A percentile compares a stretch with the other conserved stretches of the same genome.
Evolutionary conservation across 2,888 invertebrate genomes (phyloP).

Genomic region (Apamea monoglypha): DNA sequence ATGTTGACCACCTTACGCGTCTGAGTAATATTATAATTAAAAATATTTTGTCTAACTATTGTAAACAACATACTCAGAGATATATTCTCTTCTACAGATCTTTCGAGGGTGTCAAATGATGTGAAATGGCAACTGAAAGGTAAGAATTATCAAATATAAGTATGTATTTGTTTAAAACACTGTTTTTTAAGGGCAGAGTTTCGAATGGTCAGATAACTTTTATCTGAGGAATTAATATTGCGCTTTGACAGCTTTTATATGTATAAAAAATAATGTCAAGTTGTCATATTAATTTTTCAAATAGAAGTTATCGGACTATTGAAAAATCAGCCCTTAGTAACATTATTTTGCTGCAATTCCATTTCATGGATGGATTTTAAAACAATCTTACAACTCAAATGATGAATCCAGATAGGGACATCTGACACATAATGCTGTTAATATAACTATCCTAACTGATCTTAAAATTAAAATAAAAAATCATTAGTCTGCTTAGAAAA

Average conservation of each 20-base stretch:
- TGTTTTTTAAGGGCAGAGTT: too few relatives aligned
- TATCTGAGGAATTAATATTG: too few relatives aligned
- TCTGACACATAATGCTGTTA: slow-evolving; percentile 85
- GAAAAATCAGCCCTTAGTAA: too few relatives aligned
- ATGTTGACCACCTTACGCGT: slow-evolving; percentile 80
- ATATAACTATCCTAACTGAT: slow-evolving; percentile 79
- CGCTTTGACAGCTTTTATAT: too few relatives aligned
- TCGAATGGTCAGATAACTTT: too few relatives aligned
- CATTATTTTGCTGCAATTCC: not conserved
- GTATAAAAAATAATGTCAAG: too few relatives aligned
- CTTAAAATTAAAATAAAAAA: not conserved
- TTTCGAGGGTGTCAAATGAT: not conserved
- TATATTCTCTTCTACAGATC: slow-evolving; percentile 14
- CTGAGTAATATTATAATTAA: slow-evolving; percentile 69
- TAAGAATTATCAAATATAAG: slow-evolving; percentile 13
- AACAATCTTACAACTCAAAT: slow-evolving; percentile 59
- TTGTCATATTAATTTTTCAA: too few relatives aligned
- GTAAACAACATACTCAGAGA: not conserved
- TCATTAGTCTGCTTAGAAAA: not conserved
- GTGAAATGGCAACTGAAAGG: not conserved
- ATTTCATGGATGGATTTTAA: not conserved
- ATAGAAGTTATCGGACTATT: too few relatives aligned
- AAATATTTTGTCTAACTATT: not conserved
- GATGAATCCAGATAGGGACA: slow-evolving; percentile 87
- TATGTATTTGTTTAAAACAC: not conserved